Base-by-base conservation (phyloP, 2,888 invertebrate genomes). In the Pandemis heparana region DNA sequence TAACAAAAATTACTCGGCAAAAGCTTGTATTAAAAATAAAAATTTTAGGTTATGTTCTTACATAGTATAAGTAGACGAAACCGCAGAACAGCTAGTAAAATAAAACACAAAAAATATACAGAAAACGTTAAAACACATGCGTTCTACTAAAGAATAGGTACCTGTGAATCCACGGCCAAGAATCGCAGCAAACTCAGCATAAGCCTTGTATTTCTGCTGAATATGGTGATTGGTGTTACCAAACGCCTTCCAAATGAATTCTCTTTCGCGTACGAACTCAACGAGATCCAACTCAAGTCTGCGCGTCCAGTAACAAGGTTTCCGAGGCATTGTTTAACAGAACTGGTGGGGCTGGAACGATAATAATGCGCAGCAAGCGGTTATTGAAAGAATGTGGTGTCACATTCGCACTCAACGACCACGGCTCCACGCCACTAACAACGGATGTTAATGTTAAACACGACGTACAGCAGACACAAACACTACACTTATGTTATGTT, bases 171-270 rank as follows among this genome's bases (percentile, higher is more conserved):
- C 92, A 23, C 85, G 84, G 0, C 92, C 92, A 38, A 92, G 74
- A 63, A 78, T 86, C 0, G 92, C 86, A 12, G 94, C 94, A 73
- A 94, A 92, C 74, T 94, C 94, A 0, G 94, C 93, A 66, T 93
- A 94, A 0, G 94, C 93, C 76, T 90, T 92, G 74, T 94, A 94
- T 79, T 94, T 94, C 70, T 90, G 89, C 39, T 92, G 90, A 67
- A 94, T 94, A 41, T 92, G 91, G 77, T 94, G 88, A 76, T 94
- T 94, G 0, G 94, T 94, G 70, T 94, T 94, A 0, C 92, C 92
- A 0, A 82, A 79, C 0, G 91, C 87, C 56, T 88, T 89, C 94
- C 94, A 94, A 75, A 94, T 89, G 70, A 85, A 91, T 32, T 93
- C 91, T 64, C 88, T 81, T 51, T 86, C 81, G 1, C 84, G 88